Evolutionary conservation across 2,797 vertebrate genomes (phyloP).

Genomic region (Acomys russatus): DNA sequence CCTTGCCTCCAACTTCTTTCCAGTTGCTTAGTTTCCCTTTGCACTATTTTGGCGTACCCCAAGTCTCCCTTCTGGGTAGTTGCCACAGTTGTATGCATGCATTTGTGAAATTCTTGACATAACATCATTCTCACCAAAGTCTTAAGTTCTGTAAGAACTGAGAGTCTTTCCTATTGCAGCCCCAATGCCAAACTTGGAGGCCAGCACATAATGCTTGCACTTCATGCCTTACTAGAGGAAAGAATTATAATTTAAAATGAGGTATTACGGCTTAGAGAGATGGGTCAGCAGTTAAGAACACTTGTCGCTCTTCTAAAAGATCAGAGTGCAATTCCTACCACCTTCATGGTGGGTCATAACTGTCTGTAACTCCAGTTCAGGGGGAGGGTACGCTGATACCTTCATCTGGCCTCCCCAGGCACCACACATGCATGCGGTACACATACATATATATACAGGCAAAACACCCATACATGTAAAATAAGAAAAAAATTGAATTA

Average conservation of each 20-base stretch:
- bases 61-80: neutral
- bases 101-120: neutral
- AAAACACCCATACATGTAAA: neutral
- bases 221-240: neutral
- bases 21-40: neutral
- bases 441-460: too few species aligned
- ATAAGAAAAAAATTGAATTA: neutral
- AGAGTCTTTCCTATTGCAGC: neutral
- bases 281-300: neutral
- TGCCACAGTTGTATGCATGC: neutral
- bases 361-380: neutral
- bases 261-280: neutral
- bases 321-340: neutral
- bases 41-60: neutral
- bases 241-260: conserved; percentile 50
- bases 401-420: neutral
- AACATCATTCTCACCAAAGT: neutral
- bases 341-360: neutral
- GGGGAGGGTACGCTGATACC: too few species aligned
- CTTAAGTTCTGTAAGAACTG: neutral
- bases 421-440: neutral
- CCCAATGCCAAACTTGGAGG: neutral
- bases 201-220: neutral
- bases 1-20: neutral
- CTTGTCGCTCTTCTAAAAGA: neutral